Percentiles rank a stretch among this genome's conserved stretches.
phyloP scores from a whole-genome alignment of 2,888 invertebrate genomes.

The Brenthis daphne region DNA sequence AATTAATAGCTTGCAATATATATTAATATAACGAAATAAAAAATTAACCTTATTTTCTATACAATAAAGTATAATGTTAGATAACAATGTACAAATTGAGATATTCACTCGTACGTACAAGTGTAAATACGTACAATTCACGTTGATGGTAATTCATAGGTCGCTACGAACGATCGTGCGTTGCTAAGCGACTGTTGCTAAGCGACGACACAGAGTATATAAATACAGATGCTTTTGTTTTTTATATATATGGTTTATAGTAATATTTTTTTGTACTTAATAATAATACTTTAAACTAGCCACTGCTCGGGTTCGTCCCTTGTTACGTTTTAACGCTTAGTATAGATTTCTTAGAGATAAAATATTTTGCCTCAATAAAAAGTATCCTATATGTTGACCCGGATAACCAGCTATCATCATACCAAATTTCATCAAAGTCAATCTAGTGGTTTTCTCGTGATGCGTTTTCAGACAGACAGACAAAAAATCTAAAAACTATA shows the following conservation, averaged over 20 bases:
- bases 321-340: no score
- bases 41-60: not conserved
- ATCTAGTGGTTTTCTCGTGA: no score
- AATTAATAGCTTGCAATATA: not conserved
- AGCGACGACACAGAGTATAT: conserved; percentile 35
- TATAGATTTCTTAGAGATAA: no score
- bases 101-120: conserved; percentile 16
- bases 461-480: no score
- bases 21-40: not conserved
- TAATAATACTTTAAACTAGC: no score
- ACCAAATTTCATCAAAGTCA: no score
- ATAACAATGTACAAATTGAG: conserved; percentile 10
- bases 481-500: no score
- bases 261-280: not conserved
- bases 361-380: no score
- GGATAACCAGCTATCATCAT: no score
- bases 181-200: conserved; percentile 44
- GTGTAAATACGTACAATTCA: conserved; percentile 29
- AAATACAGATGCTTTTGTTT: not conserved
- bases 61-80: conserved; percentile 2
- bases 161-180: conserved; percentile 38
- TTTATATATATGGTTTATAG: not conserved
- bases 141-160: conserved; percentile 31
- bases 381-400: no score
- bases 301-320: no score